Percentiles rank a stretch among this genome's conserved stretches.
Conservation (phyloP, 2,113 vertebrate genomes). For the Coptodon bakossiorum region DNA sequence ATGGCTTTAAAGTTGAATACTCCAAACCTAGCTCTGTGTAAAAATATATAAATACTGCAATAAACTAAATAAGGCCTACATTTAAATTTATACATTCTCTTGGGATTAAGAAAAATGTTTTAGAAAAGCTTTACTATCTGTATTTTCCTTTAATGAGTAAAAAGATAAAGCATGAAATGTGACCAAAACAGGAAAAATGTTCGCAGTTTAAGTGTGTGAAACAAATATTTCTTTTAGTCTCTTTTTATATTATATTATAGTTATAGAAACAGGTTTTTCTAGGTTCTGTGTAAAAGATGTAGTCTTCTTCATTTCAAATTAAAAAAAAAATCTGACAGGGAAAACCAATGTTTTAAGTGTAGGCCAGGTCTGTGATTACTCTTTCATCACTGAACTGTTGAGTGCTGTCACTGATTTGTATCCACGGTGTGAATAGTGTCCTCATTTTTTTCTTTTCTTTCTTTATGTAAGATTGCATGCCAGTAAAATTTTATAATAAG, state of each 20-base stretch:
- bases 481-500: not conserved
- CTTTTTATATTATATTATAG: not conserved
- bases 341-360: not conserved
- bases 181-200: not conserved
- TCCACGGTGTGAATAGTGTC: not conserved
- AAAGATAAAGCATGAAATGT: not conserved
- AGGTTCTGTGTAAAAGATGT: not conserved
- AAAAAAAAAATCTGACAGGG: not conserved
- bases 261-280: not conserved
- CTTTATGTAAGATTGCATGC: not conserved
- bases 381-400: not conserved
- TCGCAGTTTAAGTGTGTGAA: not conserved
- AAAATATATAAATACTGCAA: not conserved
- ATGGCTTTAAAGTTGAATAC: constrained; percentile 57
- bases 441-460: not conserved
- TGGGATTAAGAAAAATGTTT: not conserved
- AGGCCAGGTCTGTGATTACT: not conserved
- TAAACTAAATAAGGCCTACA: constrained; percentile 30
- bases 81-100: not conserved
- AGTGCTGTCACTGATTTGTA: not conserved
- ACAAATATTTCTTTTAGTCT: not conserved
- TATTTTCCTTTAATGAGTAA: not conserved
- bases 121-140: not conserved
- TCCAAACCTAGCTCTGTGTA: constrained; percentile 28
- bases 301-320: not conserved